phyloP scores from a whole-genome alignment of 2,113 vertebrate species.

The Tympanuchus pallidicinctus region DNA sequence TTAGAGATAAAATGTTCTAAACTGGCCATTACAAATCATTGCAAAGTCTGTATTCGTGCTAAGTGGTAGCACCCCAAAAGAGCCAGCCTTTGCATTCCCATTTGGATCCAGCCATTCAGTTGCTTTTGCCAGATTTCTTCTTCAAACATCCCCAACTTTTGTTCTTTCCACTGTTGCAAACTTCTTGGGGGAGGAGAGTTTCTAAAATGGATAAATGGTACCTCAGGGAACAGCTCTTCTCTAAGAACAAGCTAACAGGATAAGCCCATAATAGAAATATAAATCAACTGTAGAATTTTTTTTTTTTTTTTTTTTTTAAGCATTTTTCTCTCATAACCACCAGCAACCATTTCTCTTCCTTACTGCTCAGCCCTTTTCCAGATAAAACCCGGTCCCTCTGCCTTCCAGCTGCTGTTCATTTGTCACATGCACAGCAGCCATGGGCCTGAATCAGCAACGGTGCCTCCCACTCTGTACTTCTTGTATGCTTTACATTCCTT shows the following conservation, averaged over 20 bases:
- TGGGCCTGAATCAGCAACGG: neutral
- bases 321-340: neutral
- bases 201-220: constrained; percentile 51
- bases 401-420: neutral
- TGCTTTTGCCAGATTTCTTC: neutral
- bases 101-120: neutral
- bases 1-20: fast-evolving
- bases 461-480: neutral
- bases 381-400: neutral
- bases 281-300: neutral
- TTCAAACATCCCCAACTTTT: constrained; percentile 3
- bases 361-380: neutral
- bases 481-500: neutral
- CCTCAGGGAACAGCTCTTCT: constrained; percentile 52
- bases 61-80: neutral
- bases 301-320: too few species aligned
- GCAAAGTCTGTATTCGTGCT: neutral
- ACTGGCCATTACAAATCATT: neutral
- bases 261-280: constrained; percentile 54
- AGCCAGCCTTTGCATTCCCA: neutral
- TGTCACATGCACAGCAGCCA: neutral
- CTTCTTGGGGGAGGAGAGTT: constrained; percentile 28
- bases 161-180: constrained; percentile 32
- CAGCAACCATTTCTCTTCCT: neutral
- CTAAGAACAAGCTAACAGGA: constrained; percentile 49